These are phyloP conservation scores for Megathymus violae DNA, from an alignment of 1,140 invertebrate species.

Conservation along the genomic window DNA sequence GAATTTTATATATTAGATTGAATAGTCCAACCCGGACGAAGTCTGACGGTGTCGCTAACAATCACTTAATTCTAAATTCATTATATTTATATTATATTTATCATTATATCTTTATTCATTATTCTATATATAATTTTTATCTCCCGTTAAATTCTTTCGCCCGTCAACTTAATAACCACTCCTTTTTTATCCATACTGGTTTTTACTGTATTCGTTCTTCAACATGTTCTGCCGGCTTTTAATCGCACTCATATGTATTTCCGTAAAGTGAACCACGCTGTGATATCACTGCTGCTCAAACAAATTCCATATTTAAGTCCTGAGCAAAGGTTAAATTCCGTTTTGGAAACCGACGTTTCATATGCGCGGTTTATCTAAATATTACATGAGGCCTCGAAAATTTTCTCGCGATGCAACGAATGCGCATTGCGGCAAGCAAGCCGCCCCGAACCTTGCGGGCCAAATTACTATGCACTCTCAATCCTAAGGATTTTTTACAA, in stretches of 20 bases:
- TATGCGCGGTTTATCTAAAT: slow-evolving; percentile 54
- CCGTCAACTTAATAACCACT: too few relatives aligned
- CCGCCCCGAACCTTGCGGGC: slow-evolving; percentile 23
- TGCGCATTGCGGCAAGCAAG: slow-evolving; percentile 54
- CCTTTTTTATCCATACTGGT: too few relatives aligned
- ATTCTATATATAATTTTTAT: too few relatives aligned
- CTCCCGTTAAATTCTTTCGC: too few relatives aligned
- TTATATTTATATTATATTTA: too few relatives aligned
- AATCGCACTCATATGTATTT: neutral
- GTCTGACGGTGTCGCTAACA: too few relatives aligned
- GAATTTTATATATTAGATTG: too few relatives aligned
- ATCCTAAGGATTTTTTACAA: neutral
- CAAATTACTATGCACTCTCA: slow-evolving; percentile 20
- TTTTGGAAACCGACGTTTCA: slow-evolving; percentile 45
- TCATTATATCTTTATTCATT: too few relatives aligned
- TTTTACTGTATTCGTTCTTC: too few relatives aligned
- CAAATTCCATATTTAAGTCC: slow-evolving; percentile 18
- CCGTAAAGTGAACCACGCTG: neutral
- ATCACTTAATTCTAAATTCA: too few relatives aligned
- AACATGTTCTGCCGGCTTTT: neutral
- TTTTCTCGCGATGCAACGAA: slow-evolving; percentile 42
- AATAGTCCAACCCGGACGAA: too few relatives aligned
- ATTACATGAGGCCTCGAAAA: slow-evolving; percentile 56
- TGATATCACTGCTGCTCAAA: slow-evolving; percentile 1
- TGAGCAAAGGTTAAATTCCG: slow-evolving; percentile 3